Conservation (phyloP, 2,888 invertebrate genomes). For the Polymixis flavicincta region DNA sequence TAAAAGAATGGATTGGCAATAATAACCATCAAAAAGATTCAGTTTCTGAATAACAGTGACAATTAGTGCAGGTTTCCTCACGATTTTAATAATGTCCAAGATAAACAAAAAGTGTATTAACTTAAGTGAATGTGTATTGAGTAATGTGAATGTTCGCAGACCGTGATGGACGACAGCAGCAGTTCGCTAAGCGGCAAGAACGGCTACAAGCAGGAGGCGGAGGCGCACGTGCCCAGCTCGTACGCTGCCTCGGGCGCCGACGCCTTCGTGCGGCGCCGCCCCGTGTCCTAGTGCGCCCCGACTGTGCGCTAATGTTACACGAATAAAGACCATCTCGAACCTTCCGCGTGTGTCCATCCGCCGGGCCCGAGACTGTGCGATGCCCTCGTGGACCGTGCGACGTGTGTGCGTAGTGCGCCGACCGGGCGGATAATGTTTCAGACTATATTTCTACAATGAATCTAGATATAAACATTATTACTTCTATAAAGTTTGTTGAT, state of each 20-base stretch:
- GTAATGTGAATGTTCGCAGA: conserved; percentile 84
- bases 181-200: conserved; percentile 79
- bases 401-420: conserved; percentile 48
- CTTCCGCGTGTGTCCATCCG: conserved; percentile 61
- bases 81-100: neutral
- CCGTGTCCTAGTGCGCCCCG: conserved; percentile 75
- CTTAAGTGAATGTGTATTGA: neutral
- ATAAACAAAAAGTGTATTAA: neutral
- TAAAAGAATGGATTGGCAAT: too few species aligned
- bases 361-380: conserved; percentile 58
- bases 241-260: conserved; percentile 87
- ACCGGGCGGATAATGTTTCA: conserved; percentile 49
- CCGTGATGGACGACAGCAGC: conserved; percentile 90
- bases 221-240: conserved; percentile 84
- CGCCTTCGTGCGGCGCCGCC: conserved; percentile 86
- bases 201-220: conserved; percentile 87
- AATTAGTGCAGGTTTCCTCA: neutral
- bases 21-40: too few species aligned
- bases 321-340: conserved; percentile 62
- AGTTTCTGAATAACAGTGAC: too few species aligned
- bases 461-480: conserved; percentile 61
- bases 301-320: conserved; percentile 48
- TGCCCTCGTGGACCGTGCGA: conserved; percentile 22
- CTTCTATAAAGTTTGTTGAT: conserved; percentile 71
- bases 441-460: conserved; percentile 67